Evolutionary conservation across 2,888 invertebrate species (phyloP).

Genomic region (Drosophila kokeensis): DNA sequence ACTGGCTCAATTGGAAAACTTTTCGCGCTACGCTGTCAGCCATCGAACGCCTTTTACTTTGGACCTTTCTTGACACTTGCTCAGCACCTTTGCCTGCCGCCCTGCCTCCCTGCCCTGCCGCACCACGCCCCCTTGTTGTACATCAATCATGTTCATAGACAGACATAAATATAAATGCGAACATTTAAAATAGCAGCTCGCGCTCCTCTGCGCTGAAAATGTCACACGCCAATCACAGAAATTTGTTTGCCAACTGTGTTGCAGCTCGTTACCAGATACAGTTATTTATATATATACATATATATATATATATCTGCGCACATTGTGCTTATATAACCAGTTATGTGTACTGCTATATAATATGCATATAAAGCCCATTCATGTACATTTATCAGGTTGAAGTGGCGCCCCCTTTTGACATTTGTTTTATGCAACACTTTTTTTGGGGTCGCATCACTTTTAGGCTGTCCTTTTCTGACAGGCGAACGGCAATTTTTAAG

Average conservation of each 20-base stretch:
- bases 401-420: constrained; percentile 13
- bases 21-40: constrained; percentile 13
- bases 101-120: too few species aligned
- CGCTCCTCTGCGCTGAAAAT: constrained; percentile 56
- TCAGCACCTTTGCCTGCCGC: constrained; percentile 1
- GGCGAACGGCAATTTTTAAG: not conserved
- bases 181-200: constrained; percentile 60
- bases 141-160: constrained; percentile 57
- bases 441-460: constrained; percentile 38
- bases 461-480: constrained; percentile 32
- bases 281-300: constrained; percentile 10
- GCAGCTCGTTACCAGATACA: constrained; percentile 36
- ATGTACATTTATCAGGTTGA: constrained; percentile 32
- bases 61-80: constrained; percentile 33
- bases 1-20: constrained; percentile 17
- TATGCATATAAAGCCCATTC: constrained; percentile 27
- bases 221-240: constrained; percentile 75
- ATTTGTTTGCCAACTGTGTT: constrained; percentile 57
- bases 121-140: constrained; percentile 3
- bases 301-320: not conserved
- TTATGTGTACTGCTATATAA: constrained; percentile 13
- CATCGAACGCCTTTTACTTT: constrained; percentile 14
- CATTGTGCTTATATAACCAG: constrained; percentile 1
- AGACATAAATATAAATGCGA: constrained; percentile 55
- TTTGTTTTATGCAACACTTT: constrained; percentile 53